phyloP scores from a whole-genome alignment of 2,888 invertebrate species.

The Teleogryllus oceanicus region DNA sequence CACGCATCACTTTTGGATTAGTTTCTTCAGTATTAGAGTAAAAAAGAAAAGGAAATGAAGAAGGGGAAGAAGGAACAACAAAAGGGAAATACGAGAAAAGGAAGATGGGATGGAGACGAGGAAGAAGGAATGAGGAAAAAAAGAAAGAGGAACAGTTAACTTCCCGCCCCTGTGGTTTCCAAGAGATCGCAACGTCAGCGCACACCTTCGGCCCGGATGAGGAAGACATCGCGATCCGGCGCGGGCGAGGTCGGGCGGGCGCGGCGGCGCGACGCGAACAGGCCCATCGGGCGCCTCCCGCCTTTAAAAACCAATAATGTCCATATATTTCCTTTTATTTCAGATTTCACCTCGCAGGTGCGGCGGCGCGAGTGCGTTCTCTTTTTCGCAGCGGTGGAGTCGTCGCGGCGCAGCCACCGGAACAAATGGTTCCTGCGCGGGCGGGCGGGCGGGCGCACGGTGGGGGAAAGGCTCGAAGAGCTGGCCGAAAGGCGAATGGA shows the following conservation, averaged over 20 bases:
- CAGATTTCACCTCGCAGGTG: neutral
- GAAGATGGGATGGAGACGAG: too few species aligned
- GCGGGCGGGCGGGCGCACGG: neutral
- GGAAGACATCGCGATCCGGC: neutral
- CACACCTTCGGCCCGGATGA: neutral
- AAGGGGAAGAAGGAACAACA: too few species aligned
- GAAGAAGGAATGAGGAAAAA: too few species aligned
- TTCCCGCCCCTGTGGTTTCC: too few species aligned
- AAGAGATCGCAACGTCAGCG: too few species aligned
- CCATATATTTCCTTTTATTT: constrained; percentile 29
- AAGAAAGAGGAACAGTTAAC: too few species aligned
- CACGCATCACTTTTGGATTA: too few species aligned
- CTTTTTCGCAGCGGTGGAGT: neutral
- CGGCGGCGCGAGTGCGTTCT: neutral
- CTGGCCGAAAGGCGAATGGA: too few species aligned
- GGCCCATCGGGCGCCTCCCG: neutral
- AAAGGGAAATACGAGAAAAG: too few species aligned
- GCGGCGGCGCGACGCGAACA: neutral
- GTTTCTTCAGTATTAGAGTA: too few species aligned
- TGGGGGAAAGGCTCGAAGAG: neutral
- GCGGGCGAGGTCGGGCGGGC: neutral
- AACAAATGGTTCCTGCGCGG: neutral
- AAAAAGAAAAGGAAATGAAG: too few species aligned
- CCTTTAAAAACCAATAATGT: constrained; percentile 30
- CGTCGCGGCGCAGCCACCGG: neutral